Evolutionary conservation across 2,888 invertebrate species (phyloP).

Genomic region (Helobdella robusta): DNA sequence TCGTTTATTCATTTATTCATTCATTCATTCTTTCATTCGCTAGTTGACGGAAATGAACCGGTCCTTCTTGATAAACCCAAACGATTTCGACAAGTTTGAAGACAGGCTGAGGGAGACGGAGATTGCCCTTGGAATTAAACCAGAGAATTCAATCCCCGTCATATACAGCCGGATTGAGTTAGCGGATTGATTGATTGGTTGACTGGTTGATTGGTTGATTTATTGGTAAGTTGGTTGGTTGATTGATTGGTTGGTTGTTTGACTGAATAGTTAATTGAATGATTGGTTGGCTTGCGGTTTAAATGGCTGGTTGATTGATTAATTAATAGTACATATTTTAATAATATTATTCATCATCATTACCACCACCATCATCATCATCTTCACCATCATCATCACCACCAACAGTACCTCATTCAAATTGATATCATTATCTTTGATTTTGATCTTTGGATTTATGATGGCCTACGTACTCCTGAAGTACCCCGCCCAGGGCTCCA

Average conservation of each 20-base stretch:
- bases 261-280: too few relatives aligned
- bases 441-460: too few relatives aligned
- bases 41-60: background rate
- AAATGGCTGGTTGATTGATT: background rate
- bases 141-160: conserved; percentile 67
- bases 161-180: conserved; percentile 55
- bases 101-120: conserved; percentile 79
- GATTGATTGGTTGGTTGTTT: too few relatives aligned
- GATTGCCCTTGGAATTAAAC: conserved; percentile 65
- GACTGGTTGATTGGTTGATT: background rate
- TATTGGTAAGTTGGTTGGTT: background rate
- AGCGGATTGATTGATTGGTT: background rate
- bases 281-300: too few relatives aligned
- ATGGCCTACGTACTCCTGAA: too few relatives aligned
- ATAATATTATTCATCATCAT: too few relatives aligned
- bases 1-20: background rate
- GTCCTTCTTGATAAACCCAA: conserved; percentile 12
- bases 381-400: background rate
- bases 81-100: conserved; percentile 62
- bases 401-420: too few relatives aligned
- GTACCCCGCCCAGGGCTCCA: too few relatives aligned
- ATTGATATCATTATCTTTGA: too few relatives aligned
- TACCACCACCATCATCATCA: background rate
- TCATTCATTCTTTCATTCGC: background rate
- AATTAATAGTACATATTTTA: too few relatives aligned